phyloP scores from a whole-genome alignment of 2,888 invertebrate species.

The Galeruca laticollis region DNA sequence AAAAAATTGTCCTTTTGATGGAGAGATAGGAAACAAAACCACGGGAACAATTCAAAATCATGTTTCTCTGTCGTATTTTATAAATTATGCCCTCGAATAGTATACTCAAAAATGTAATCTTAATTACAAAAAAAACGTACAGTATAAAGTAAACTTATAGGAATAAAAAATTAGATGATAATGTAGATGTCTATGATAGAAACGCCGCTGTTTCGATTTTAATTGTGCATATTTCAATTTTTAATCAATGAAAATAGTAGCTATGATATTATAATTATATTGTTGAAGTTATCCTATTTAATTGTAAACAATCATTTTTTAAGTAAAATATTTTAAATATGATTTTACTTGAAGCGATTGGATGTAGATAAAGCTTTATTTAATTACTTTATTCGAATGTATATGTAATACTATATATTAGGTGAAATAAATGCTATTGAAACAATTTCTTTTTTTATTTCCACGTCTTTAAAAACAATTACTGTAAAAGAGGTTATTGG shows the following conservation, averaged over 20 bases:
- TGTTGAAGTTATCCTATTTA: conserved; percentile 4
- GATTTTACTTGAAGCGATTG: conserved; percentile 8
- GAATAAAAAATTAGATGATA: background rate
- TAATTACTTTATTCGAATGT: conserved; percentile 28
- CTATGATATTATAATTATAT: conserved; percentile 10
- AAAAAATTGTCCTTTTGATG: too few species aligned
- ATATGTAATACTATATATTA: conserved; percentile 18
- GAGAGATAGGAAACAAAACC: too few species aligned
- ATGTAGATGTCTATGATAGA: background rate
- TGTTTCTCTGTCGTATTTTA: background rate
- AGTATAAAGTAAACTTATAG: background rate
- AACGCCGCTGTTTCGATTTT: background rate
- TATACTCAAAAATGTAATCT: background rate
- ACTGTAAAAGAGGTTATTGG: too few species aligned
- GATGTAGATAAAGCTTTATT: conserved; percentile 9
- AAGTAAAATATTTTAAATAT: background rate
- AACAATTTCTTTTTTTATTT: background rate
- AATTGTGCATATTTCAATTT: conserved; percentile 14
- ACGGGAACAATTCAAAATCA: too few species aligned
- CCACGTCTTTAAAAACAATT: background rate
- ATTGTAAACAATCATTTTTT: conserved; percentile 12
- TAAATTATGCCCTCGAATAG: background rate
- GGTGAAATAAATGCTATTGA: conserved; percentile 9
- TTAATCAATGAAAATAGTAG: background rate
- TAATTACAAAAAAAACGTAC: background rate